Evolutionary conservation across 1,140 invertebrate genomes (phyloP).

Genomic region (Sycophaga agraensis): DNA sequence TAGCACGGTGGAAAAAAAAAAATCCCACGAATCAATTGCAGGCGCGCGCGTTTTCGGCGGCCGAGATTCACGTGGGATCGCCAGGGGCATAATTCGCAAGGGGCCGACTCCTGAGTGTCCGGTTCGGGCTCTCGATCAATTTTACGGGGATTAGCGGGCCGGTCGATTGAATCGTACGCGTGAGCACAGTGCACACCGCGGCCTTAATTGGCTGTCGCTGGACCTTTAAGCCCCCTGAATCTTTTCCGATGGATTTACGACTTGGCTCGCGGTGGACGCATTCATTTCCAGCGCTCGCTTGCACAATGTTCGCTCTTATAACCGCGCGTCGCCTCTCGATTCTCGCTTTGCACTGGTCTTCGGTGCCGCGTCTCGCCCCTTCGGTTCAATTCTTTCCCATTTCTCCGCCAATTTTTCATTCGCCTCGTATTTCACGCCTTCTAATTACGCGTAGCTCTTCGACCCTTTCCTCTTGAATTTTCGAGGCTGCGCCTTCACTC

Average conservation of each 20-base stretch:
- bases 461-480: not conserved
- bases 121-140: not conserved
- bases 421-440: not conserved
- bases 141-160: constrained; percentile 9
- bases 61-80: too few species aligned
- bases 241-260: constrained; percentile 11
- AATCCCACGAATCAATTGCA: too few species aligned
- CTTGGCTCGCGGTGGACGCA: not conserved
- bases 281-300: constrained; percentile 13
- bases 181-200: too few species aligned
- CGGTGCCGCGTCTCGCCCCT: too few species aligned
- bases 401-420: not conserved
- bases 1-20: too few species aligned
- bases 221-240: not conserved
- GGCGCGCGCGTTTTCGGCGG: too few species aligned
- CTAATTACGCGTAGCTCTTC: not conserved
- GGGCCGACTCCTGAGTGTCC: too few species aligned
- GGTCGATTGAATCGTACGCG: too few species aligned
- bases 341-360: too few species aligned
- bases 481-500: too few species aligned
- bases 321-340: not conserved
- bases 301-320: not conserved
- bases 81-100: too few species aligned
- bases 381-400: not conserved
- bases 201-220: constrained; percentile 1